Conservation (phyloP, 2,888 invertebrate genomes). For the Drosophila recens region DNA sequence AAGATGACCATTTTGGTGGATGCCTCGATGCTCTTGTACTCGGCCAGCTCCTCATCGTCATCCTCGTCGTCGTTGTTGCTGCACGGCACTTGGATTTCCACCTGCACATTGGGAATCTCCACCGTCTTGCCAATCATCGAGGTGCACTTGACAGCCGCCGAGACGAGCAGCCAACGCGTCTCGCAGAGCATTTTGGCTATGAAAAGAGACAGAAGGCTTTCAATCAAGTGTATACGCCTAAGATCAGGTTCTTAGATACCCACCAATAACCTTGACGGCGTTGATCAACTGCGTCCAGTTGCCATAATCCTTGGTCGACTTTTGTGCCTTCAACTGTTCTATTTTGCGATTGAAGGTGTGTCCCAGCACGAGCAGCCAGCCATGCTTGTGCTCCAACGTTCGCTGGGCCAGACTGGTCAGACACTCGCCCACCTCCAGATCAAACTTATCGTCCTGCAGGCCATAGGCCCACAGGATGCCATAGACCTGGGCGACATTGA, state of each 20-base stretch:
- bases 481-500: conserved; percentile 90
- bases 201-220: neutral
- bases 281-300: conserved; percentile 88
- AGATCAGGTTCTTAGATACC: neutral
- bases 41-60: conserved; percentile 75
- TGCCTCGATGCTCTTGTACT: conserved; percentile 81
- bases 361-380: conserved; percentile 90
- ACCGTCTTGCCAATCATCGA: conserved; percentile 90
- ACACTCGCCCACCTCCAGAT: conserved; percentile 86
- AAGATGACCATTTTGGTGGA: conserved; percentile 90
- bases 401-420: conserved; percentile 78
- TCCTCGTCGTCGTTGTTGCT: conserved; percentile 60
- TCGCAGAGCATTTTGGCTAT: conserved; percentile 89
- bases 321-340: conserved; percentile 85
- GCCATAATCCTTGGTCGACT: conserved; percentile 71
- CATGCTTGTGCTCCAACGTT: conserved; percentile 89
- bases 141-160: conserved; percentile 90
- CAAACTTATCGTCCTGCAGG: conserved; percentile 86
- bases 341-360: conserved; percentile 90
- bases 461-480: conserved; percentile 89
- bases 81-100: conserved; percentile 79
- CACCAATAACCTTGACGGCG: conserved; percentile 88
- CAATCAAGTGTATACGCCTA: neutral
- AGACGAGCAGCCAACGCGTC: conserved; percentile 88
- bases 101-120: conserved; percentile 88